Percentiles rank a stretch among this genome's conserved stretches.
phyloP scores from a whole-genome alignment of 1,140 invertebrate genomes.

The Zaprionus nigranus region DNA sequence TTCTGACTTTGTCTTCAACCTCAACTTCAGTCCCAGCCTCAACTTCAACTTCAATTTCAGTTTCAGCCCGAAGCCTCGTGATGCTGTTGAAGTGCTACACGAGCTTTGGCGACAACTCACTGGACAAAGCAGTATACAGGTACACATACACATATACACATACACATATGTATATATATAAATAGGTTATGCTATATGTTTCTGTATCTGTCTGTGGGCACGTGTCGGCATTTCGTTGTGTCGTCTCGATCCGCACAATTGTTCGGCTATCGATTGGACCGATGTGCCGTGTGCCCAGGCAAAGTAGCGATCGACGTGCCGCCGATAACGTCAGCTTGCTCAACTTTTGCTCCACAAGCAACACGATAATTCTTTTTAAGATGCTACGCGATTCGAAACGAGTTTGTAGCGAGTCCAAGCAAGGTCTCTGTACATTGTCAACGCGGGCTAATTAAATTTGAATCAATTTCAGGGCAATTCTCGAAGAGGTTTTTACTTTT shows the following conservation, averaged over 20 bases:
- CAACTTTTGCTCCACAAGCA: slow-evolving; percentile 34
- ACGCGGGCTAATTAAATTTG: slow-evolving; percentile 9
- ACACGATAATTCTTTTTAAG: slow-evolving; percentile 27
- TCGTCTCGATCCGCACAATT: slow-evolving; percentile 36
- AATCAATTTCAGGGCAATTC: slow-evolving; percentile 11
- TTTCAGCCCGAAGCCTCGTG: slow-evolving; percentile 24
- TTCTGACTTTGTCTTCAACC: slow-evolving; percentile 17
- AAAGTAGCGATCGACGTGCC: slow-evolving; percentile 60
- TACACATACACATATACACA: background rate
- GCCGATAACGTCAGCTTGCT: slow-evolving; percentile 34
- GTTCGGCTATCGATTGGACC: slow-evolving; percentile 63
- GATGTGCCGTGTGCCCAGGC: slow-evolving; percentile 14
- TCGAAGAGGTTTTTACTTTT: background rate
- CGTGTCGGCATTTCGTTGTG: slow-evolving; percentile 71
- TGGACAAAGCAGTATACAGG: background rate
- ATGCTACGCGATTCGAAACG: slow-evolving; percentile 1
- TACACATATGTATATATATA: slow-evolving; percentile 1
- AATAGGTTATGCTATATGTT: background rate
- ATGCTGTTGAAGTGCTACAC: slow-evolving; percentile 9
- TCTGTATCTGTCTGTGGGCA: slow-evolving; percentile 40
- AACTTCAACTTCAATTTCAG: slow-evolving; percentile 13
- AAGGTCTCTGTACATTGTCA: slow-evolving; percentile 10
- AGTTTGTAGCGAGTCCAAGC: background rate
- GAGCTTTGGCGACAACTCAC: slow-evolving; percentile 55
- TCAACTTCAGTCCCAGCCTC: slow-evolving; percentile 2